Base-by-base conservation (phyloP, 2,888 invertebrate species). In the Acanthacorydalis orientalis region DNA sequence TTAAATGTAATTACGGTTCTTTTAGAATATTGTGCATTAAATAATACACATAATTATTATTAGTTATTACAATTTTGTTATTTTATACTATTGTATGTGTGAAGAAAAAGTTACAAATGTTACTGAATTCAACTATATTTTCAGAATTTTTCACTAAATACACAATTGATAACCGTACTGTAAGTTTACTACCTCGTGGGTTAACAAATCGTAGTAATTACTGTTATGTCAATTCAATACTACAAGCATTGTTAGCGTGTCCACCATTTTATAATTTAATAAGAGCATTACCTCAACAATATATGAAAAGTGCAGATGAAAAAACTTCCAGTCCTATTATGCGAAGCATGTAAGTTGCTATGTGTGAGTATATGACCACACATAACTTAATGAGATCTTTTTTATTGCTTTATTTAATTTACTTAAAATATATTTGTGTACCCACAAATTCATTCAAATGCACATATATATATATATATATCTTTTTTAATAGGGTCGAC, bases 201-300 rank as follows among this genome's bases (percentile, higher is more conserved):
- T 74, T 96, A 44, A 85, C 85, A 47, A 96, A 96, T 66, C 81
- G 85, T 53, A 89, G 89, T 52, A 96, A 95, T 68, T 95, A 91
- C 68, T 96, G 96, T 69, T 96, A 95, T 61, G 89, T 95, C 51
- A 96, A 96, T 67, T 87, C 95, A 15, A 92, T 91, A 53, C 69
- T 96, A 35, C 93, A 96, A 68, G 93, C 95, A 0, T 68, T 96
- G 54, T 73, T 95, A 32, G 92, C 91, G 11, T 96, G 96, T 62
- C 90, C 95, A 14, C 93, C 95, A 0, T 87, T 96, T 68, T 93
- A 90, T 65, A 92, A 95, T 68, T 73, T 96, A 60, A 71, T 95
- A 56, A 80, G 79, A 57, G 78, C 83, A 35, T 68, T 93, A 57
- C 82, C 87, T 0, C 73, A 77, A 53, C 77, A 77, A 57, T 74